Evolutionary conservation across 2,888 invertebrate species (phyloP).

Genomic region (Opisthograptis luteolata): DNA sequence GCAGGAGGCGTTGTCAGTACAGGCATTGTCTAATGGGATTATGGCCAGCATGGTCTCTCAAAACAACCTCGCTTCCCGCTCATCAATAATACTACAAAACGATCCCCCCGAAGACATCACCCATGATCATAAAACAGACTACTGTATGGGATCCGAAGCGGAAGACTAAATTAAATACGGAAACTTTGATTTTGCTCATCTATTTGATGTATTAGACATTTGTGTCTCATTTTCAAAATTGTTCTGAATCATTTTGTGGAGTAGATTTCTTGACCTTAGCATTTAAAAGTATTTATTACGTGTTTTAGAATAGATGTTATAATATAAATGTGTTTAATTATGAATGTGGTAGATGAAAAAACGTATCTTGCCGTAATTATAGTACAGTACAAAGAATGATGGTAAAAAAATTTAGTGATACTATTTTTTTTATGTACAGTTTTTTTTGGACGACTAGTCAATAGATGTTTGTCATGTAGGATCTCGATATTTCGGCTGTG

Average conservation of each 20-base stretch:
- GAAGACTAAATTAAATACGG: conserved; percentile 59
- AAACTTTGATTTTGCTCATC: conserved; percentile 20
- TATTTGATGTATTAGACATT: conserved; percentile 6
- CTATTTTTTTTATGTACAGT: background rate
- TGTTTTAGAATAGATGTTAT: conserved; percentile 57
- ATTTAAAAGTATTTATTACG: conserved; percentile 38
- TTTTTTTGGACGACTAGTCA: conserved; percentile 54
- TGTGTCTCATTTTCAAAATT: conserved; percentile 13
- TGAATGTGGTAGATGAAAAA: conserved; percentile 32
- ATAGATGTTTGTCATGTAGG: conserved; percentile 44
- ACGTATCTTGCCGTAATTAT: conserved; percentile 30
- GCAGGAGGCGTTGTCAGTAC: conserved; percentile 75
- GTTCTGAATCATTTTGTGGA: conserved; percentile 13
- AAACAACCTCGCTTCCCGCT: conserved; percentile 60
- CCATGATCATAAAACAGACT: conserved; percentile 69
- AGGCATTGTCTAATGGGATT: conserved; percentile 77
- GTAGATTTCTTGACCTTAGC: conserved; percentile 12
- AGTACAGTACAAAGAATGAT: conserved; percentile 39
- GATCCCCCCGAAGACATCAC: conserved; percentile 74
- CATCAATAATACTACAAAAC: conserved; percentile 56
- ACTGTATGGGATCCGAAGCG: conserved; percentile 68
- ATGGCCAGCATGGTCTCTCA: conserved; percentile 74
- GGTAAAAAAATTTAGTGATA: conserved; percentile 28
- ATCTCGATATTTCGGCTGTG: conserved; percentile 78
- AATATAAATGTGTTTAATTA: conserved; percentile 44